Evolutionary conservation across 2,113 vertebrate species (phyloP).

Genomic region (Perca flavescens): DNA sequence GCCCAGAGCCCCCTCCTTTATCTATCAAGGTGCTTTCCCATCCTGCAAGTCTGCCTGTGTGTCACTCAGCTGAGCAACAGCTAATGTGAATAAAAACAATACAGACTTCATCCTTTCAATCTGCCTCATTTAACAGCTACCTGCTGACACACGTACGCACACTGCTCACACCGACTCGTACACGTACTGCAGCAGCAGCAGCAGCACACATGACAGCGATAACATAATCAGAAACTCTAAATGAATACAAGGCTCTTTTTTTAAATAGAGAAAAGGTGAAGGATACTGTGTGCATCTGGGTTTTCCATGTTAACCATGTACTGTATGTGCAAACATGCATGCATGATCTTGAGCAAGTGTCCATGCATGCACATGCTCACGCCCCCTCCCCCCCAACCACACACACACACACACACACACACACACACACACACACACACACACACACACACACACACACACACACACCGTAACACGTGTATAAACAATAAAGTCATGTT

Average conservation of each 20-base stretch:
- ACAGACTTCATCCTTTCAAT: slow-evolving; percentile 36
- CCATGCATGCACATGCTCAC: not conserved
- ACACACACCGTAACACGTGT: slow-evolving; percentile 57
- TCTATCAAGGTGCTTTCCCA: slow-evolving; percentile 68
- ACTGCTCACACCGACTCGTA: not conserved
- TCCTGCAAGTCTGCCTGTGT: slow-evolving; percentile 32
- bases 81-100: slow-evolving; percentile 68
- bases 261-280: not conserved
- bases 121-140: slow-evolving; percentile 63
- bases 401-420: slow-evolving; percentile 10
- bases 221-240: not conserved
- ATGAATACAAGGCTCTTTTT: not conserved
- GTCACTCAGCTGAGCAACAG: slow-evolving; percentile 59
- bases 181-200: not conserved
- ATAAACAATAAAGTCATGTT: slow-evolving; percentile 70
- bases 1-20: slow-evolving; percentile 21
- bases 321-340: not conserved
- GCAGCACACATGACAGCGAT: not conserved
- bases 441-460: not conserved
- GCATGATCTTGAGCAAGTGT: slow-evolving; percentile 14
- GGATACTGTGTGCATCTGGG: not conserved
- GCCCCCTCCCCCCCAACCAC: not conserved
- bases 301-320: not conserved
- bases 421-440: too few species aligned
- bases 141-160: slow-evolving; percentile 58